Conservation (phyloP, 2,888 invertebrate genomes). For the Scaptomyza cyrtandrae region DNA sequence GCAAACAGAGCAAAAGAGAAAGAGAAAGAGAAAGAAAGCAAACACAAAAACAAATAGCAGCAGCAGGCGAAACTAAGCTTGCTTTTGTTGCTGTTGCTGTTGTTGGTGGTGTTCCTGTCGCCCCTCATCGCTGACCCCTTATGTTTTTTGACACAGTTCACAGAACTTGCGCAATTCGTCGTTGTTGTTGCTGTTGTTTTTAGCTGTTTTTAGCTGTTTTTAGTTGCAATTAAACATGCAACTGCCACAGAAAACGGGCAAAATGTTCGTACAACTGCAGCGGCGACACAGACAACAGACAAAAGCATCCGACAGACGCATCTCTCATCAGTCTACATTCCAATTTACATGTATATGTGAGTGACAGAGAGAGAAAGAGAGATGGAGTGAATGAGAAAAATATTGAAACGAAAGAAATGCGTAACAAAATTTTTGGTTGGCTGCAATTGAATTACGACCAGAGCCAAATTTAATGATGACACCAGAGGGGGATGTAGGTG, state of each 20-base stretch:
- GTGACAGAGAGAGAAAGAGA: not conserved
- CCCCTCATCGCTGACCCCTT: slow-evolving; percentile 9
- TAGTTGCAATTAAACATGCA: slow-evolving; percentile 79
- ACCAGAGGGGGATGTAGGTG: not conserved
- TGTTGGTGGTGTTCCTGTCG: not conserved
- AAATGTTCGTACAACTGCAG: slow-evolving; percentile 35
- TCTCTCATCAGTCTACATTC: slow-evolving; percentile 68
- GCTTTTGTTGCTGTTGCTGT: slow-evolving; percentile 11
- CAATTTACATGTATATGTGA: slow-evolving; percentile 59
- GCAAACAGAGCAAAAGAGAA: slow-evolving; percentile 45
- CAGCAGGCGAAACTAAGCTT: slow-evolving; percentile 54
- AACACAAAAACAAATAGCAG: slow-evolving; percentile 61
- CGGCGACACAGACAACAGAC: slow-evolving; percentile 16
- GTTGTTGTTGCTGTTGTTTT: slow-evolving; percentile 28
- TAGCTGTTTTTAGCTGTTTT: slow-evolving; percentile 63
- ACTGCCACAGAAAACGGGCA: slow-evolving; percentile 57
- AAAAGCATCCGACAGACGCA: slow-evolving; percentile 41
- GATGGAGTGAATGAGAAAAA: slow-evolving; percentile 22
- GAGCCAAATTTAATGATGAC: slow-evolving; percentile 17
- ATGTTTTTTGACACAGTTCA: slow-evolving; percentile 71
- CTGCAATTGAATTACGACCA: slow-evolving; percentile 48
- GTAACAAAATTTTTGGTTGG: slow-evolving; percentile 38
- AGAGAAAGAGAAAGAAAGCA: slow-evolving; percentile 46
- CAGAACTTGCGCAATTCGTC: slow-evolving; percentile 64
- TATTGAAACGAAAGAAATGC: slow-evolving; percentile 1